Evolutionary conservation across 2,797 vertebrate species (phyloP).

Genomic region (Morelia viridis): DNA sequence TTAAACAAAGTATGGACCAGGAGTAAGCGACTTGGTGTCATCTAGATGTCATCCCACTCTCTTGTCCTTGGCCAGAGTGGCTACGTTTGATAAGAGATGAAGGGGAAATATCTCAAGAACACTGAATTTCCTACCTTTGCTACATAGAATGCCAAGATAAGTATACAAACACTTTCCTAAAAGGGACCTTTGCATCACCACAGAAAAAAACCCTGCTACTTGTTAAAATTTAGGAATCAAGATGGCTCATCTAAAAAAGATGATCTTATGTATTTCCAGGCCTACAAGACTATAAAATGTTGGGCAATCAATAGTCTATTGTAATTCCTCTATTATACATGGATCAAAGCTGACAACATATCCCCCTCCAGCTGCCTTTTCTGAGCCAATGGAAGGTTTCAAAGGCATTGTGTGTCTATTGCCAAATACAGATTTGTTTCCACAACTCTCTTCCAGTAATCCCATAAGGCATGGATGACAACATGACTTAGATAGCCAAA

Average conservation of each 20-base stretch:
- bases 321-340: not conserved
- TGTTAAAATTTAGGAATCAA: not conserved
- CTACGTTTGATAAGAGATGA: too few species aligned
- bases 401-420: not conserved
- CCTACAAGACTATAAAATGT: not conserved
- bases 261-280: not conserved
- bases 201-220: not conserved
- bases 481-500: not conserved
- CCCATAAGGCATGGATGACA: not conserved
- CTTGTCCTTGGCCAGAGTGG: too few species aligned
- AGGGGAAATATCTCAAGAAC: too few species aligned
- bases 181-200: not conserved
- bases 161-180: not conserved
- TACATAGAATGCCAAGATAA: too few species aligned
- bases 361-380: too few species aligned
- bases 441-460: not conserved
- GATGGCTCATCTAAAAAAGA: not conserved
- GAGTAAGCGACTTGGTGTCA: too few species aligned
- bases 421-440: not conserved
- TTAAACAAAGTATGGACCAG: too few species aligned
- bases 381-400: not conserved
- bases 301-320: not conserved
- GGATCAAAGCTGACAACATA: not conserved
- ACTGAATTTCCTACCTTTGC: too few species aligned
- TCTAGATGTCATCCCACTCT: too few species aligned